Percentiles rank a stretch among this genome's conserved stretches.
Evolutionary conservation across 2,888 invertebrate species (phyloP).

Genomic region (Timema podura): DNA sequence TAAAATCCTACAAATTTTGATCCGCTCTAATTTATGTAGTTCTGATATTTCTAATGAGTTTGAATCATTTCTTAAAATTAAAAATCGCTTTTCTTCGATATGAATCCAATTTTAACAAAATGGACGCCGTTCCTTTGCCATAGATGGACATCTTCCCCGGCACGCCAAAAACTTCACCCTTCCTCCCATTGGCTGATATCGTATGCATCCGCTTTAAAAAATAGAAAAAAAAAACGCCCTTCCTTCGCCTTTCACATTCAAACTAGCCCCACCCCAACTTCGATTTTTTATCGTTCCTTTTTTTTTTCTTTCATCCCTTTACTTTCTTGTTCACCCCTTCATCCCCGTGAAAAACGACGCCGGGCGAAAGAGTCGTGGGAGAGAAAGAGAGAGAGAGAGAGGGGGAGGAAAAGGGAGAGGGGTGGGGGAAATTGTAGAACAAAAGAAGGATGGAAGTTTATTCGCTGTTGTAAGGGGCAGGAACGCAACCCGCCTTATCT

Average conservation of each 20-base stretch:
- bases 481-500: too few species aligned
- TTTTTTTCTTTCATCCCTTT: not conserved
- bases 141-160: too few species aligned
- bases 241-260: not conserved
- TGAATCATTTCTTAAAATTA: too few species aligned
- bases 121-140: too few species aligned
- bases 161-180: too few species aligned
- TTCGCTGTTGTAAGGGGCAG: too few species aligned
- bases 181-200: slow-evolving; percentile 28
- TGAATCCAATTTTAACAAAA: too few species aligned
- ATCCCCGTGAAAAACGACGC: not conserved
- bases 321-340: not conserved
- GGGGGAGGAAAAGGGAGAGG: not conserved
- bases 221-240: not conserved
- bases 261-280: slow-evolving; percentile 10
- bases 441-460: too few species aligned
- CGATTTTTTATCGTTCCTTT: slow-evolving; percentile 4
- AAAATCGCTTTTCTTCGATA: too few species aligned
- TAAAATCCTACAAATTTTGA: too few species aligned
- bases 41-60: too few species aligned
- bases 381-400: not conserved
- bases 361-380: not conserved
- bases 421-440: not conserved
- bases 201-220: slow-evolving; percentile 28
- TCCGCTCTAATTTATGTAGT: too few species aligned